A percentile compares a stretch with the other conserved stretches of the same genome.
These are phyloP conservation scores for Aphidius gifuensis DNA, from an alignment of 1,140 invertebrate genomes.

Conservation along the genomic window DNA sequence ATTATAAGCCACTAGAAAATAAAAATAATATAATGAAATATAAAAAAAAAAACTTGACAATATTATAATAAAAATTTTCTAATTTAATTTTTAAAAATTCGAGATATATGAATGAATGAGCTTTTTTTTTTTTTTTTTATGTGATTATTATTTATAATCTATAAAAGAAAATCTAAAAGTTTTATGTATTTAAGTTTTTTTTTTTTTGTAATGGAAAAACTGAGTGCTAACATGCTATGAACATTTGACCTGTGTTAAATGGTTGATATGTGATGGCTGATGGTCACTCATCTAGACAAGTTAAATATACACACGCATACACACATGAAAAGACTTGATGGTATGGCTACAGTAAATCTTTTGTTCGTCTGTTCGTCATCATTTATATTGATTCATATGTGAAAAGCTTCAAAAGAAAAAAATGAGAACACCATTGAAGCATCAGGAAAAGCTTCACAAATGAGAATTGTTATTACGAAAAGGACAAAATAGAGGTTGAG, in stretches of 20 bases:
- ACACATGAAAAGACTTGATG: slow-evolving; percentile 9
- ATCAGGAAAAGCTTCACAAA: too few relatives aligned
- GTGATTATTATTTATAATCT: neutral
- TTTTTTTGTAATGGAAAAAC: neutral
- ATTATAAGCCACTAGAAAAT: neutral
- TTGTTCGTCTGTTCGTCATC: slow-evolving; percentile 4
- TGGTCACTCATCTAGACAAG: neutral
- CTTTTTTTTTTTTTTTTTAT: neutral
- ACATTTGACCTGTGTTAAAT: too few relatives aligned
- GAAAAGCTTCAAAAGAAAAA: slow-evolving; percentile 1
- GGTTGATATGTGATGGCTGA: too few relatives aligned
- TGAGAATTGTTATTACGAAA: too few relatives aligned
- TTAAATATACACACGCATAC: neutral
- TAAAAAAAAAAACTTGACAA: neutral
- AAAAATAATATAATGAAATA: neutral
- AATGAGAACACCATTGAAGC: neutral
- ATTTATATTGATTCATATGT: slow-evolving; percentile 18
- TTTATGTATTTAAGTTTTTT: too few relatives aligned
- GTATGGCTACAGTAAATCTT: neutral
- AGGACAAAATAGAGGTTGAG: neutral
- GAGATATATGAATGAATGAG: too few relatives aligned
- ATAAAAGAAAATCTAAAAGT: neutral
- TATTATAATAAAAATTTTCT: too few relatives aligned
- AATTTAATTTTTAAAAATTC: too few relatives aligned
- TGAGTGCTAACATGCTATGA: too few relatives aligned